phyloP scores from a whole-genome alignment of 2,113 vertebrate genomes.

The Buteo buteo region DNA sequence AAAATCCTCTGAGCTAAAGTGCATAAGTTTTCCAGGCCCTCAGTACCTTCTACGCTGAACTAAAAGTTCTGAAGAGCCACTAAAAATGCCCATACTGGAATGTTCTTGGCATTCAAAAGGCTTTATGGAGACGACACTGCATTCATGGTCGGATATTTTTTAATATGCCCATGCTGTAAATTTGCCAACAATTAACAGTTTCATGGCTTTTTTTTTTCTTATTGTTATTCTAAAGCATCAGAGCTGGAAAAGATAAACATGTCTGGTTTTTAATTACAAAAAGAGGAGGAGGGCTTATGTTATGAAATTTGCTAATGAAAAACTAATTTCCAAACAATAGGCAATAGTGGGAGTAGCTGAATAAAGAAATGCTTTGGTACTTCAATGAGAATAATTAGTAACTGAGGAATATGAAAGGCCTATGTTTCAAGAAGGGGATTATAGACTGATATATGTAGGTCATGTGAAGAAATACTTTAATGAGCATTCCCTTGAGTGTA shows the following conservation, averaged over 20 bases:
- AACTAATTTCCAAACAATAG: constrained; percentile 23
- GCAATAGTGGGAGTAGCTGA: background rate
- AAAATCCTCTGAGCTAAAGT: background rate
- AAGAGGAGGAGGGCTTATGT: background rate
- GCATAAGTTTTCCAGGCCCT: background rate
- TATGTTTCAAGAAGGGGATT: background rate
- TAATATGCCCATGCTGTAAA: background rate
- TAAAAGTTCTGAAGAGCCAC: background rate
- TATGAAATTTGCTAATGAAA: constrained; percentile 26
- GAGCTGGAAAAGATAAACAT: background rate
- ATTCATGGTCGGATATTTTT: background rate
- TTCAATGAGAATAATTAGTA: constrained; percentile 25
- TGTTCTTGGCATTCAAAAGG: background rate
- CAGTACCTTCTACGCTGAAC: background rate
- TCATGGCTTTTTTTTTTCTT: background rate
- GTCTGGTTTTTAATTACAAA: background rate
- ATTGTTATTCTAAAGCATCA: background rate
- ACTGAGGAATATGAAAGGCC: background rate
- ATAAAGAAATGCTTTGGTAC: background rate
- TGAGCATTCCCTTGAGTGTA: constrained; percentile 11
- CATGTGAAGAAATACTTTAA: constrained; percentile 27
- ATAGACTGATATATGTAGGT: constrained; percentile 20
- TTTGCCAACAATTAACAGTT: constrained; percentile 34
- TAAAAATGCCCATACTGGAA: background rate
- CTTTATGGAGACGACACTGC: background rate